Evolutionary conservation across 2,888 invertebrate species (phyloP), one percentile per base, ranked within the genome.

Genomic region (Synergus itoensis): DNA sequence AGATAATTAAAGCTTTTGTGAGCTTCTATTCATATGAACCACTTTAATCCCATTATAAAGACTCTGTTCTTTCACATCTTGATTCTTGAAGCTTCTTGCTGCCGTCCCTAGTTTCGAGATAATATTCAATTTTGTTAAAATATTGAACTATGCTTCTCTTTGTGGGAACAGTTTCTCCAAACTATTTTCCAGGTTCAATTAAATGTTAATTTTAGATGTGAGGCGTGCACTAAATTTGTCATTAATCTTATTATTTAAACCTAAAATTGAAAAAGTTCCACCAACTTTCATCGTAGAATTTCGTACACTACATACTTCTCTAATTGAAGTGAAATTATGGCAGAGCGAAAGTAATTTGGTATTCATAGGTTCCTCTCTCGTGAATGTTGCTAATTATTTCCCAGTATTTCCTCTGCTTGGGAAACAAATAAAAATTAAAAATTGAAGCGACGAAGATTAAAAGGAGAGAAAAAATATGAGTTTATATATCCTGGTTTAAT

Each of bases 401-500:
- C 8, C 9, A 28, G 16, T 21, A 28, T 12, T 69, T 8, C 28
- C 21, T 7, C 28, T 8, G 14, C 12, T 9, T 9, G n/a, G n/a
- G 1, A 48, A 28, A 8, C 41, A 21, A 36, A 18, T 14, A 12
- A 43, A 43, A 41, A 67, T 21, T 43, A 9, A 48, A n/a, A 41
- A 41, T 4, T 45, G 1, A 43, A 69, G 45, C 21, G 28, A 16
- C 28, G 43, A 36, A 69, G 14, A 69, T 16, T 28, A 16, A 21
- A 16, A 18, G 67, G 21, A 14, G 16, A 21, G 43, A 16, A 69
- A 21, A 21, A 69, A 14, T 45, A 5, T 69, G 45, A 69, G 69
- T 21, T 45, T 45, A 16, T 45, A 69, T 28, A 48, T 48, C 16
- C 69, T 4, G 28, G 69, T 16, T 69, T 69, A 69, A 69, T 28